A percentile compares a stretch with the other conserved stretches of the same genome.
These are phyloP conservation scores for Rhynchonycteris naso DNA, from an alignment of 2,797 vertebrate species.

Conservation along the genomic window DNA sequence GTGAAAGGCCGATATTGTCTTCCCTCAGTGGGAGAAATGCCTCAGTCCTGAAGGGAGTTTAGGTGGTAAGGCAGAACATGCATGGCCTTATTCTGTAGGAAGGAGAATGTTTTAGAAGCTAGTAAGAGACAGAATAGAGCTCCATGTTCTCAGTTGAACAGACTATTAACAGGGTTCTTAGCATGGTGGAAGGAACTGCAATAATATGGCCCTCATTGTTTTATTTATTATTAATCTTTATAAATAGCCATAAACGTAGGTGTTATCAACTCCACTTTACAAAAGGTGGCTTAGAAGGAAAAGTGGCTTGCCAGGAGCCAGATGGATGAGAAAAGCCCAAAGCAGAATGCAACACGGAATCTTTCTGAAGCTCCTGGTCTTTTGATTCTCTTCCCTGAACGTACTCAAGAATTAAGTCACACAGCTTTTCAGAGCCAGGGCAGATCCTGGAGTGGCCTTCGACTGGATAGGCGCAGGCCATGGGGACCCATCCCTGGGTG, in stretches of 20 bases:
- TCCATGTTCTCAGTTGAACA: not conserved
- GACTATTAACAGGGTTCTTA: not conserved
- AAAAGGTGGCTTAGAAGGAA: not conserved
- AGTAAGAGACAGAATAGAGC: not conserved
- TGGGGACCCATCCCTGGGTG: rapidly evolving
- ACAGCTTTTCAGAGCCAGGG: not conserved
- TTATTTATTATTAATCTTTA: not conserved
- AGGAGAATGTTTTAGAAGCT: not conserved
- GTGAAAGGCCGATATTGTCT: not conserved
- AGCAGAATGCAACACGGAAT: not conserved
- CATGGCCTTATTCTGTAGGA: not conserved
- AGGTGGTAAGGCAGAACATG: not conserved
- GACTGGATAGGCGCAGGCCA: not conserved
- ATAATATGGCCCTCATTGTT: not conserved
- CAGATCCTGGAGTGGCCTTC: not conserved
- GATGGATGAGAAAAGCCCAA: not conserved
- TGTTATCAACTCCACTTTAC: not conserved
- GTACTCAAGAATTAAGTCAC: not conserved
- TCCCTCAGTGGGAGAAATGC: not conserved
- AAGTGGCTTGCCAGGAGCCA: not conserved
- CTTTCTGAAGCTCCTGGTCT: not conserved
- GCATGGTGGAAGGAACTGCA: not conserved
- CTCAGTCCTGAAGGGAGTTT: not conserved
- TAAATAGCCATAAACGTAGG: not conserved
- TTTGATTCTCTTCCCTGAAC: not conserved